Evolutionary conservation across 2,888 invertebrate species (phyloP).

Genomic region (Archaeoteleia sp.): DNA sequence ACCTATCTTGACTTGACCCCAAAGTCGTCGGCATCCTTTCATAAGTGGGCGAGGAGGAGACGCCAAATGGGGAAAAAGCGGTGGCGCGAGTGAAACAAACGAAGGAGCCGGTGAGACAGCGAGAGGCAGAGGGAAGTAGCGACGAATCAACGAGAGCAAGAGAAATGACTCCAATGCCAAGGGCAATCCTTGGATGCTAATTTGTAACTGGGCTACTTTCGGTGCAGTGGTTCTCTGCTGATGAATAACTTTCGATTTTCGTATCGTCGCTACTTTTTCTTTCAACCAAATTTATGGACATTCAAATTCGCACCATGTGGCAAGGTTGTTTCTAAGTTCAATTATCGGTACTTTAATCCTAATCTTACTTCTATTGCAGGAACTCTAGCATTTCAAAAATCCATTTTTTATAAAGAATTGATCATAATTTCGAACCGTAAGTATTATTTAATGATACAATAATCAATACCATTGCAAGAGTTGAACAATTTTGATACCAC

Average conservation of each 20-base stretch:
- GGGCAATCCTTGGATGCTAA: conserved; percentile 73
- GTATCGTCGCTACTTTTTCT: conserved; percentile 8
- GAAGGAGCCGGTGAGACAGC: conserved; percentile 46
- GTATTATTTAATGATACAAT: too few relatives aligned
- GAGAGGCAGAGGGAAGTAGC: conserved; percentile 38
- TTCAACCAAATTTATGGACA: background rate
- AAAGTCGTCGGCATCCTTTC: conserved; percentile 70
- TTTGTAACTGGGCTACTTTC: conserved; percentile 73
- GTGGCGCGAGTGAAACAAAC: conserved; percentile 43
- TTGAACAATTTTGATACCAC: too few relatives aligned
- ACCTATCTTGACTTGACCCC: conserved; percentile 72
- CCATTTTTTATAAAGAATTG: too few relatives aligned
- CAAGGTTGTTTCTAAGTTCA: too few relatives aligned
- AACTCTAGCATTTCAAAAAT: too few relatives aligned
- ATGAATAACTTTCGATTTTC: conserved; percentile 52
- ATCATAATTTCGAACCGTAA: too few relatives aligned
- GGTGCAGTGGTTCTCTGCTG: conserved; percentile 68
- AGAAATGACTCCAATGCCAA: conserved; percentile 65
- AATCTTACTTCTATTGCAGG: too few relatives aligned
- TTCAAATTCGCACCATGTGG: too few relatives aligned
- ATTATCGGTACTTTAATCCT: too few relatives aligned
- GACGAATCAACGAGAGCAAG: conserved; percentile 35
- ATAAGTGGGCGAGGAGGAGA: conserved; percentile 68
- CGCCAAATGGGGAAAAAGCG: conserved; percentile 30
- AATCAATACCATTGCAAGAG: too few relatives aligned